These are phyloP conservation scores for Rhinichthys osculus DNA, from an alignment of 2,797 vertebrate species.

Conservation along the genomic window DNA sequence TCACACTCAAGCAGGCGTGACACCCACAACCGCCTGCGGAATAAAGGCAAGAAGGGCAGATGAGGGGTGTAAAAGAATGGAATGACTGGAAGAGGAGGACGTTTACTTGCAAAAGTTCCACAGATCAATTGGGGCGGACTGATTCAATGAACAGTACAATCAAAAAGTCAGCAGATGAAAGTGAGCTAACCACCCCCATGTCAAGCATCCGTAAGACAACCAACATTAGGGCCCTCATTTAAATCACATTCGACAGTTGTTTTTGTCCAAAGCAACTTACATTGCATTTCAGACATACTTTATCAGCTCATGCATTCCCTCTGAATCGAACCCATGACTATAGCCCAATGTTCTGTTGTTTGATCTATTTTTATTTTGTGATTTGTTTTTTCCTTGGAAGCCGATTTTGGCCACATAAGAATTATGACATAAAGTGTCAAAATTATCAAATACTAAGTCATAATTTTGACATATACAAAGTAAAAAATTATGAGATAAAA, in stretches of 20 bases:
- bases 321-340: background rate
- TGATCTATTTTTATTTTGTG: background rate
- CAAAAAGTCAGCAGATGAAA: background rate
- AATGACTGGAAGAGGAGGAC: conserved; percentile 47
- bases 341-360: background rate
- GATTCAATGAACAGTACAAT: background rate
- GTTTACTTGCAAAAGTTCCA: background rate
- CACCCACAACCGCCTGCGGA: conserved; percentile 63
- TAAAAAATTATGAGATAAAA: background rate
- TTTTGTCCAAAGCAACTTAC: background rate
- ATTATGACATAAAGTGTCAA: too few relatives aligned
- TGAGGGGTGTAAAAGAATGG: conserved; percentile 31
- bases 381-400: background rate
- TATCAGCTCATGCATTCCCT: background rate
- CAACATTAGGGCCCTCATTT: background rate
- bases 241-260: background rate
- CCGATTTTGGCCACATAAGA: background rate
- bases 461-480: background rate
- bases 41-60: conserved; percentile 20
- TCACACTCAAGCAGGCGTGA: conserved; percentile 70
- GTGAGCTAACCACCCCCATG: background rate
- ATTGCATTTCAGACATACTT: background rate
- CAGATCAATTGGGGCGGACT: background rate
- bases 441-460: background rate
- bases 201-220: background rate